Percentiles rank a stretch among this genome's conserved stretches.
Evolutionary conservation across 2,888 invertebrate species (phyloP).

Genomic region (Ypsolopha sequella): DNA sequence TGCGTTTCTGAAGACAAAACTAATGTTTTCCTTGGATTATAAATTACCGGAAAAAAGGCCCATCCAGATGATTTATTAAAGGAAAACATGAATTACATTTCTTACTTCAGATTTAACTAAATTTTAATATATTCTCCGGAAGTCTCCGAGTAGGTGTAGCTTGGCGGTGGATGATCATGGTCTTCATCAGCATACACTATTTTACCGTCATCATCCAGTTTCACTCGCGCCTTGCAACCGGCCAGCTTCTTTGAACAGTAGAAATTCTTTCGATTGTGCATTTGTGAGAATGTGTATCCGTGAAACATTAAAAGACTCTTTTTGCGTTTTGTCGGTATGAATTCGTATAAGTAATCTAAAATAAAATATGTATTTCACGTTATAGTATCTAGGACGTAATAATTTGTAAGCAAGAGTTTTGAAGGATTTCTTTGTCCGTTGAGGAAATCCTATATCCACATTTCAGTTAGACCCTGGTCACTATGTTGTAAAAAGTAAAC

Average conservation of each 20-base stretch:
- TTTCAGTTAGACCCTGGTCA: too few species aligned
- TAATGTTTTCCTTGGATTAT: too few species aligned
- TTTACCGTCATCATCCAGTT: slow-evolving; percentile 10
- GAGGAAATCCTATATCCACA: too few species aligned
- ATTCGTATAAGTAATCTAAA: not conserved
- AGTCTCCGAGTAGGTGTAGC: not conserved
- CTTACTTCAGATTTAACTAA: not conserved
- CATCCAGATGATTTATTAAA: too few species aligned
- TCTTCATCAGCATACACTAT: slow-evolving; percentile 6
- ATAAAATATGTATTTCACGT: too few species aligned
- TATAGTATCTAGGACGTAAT: not conserved
- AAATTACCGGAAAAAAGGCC: too few species aligned
- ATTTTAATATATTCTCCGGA: not conserved
- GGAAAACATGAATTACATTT: too few species aligned
- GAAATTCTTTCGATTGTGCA: slow-evolving; percentile 2
- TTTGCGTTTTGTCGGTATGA: slow-evolving; percentile 6
- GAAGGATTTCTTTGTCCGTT: too few species aligned
- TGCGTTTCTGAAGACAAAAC: too few species aligned
- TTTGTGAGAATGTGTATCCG: slow-evolving; percentile 4
- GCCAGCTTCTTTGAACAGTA: slow-evolving; percentile 13
- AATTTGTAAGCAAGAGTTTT: too few species aligned
- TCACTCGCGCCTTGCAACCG: slow-evolving; percentile 7
- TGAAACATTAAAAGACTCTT: slow-evolving; percentile 4
- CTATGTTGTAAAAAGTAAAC: too few species aligned
- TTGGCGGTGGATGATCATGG: slow-evolving; percentile 10